A percentile compares a stretch with the other conserved stretches of the same genome.
phyloP scores from a whole-genome alignment of 2,888 invertebrate genomes.

The Nephrotoma guestfalica region DNA sequence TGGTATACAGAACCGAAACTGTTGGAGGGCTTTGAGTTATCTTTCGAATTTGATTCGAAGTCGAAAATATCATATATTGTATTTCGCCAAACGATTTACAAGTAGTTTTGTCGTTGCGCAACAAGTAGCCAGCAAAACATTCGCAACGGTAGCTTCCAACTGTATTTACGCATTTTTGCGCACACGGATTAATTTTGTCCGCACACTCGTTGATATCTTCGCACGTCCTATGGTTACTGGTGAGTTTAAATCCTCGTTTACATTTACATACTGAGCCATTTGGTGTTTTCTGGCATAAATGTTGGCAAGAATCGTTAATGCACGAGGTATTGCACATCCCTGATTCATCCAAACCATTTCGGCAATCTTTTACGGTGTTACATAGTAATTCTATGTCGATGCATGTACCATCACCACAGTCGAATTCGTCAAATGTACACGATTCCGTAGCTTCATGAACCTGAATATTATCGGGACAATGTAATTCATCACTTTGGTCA shows the following conservation, averaged over 20 bases:
- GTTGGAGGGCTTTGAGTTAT: slow-evolving; percentile 28
- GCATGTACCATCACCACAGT: slow-evolving; percentile 48
- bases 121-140: slow-evolving; percentile 27
- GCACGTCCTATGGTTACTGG: slow-evolving; percentile 40
- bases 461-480: slow-evolving; percentile 24
- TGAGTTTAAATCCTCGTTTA: slow-evolving; percentile 39
- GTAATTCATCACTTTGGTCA: slow-evolving; percentile 60
- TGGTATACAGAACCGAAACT: slow-evolving; percentile 28
- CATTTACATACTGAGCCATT: slow-evolving; percentile 52
- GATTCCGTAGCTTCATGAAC: slow-evolving; percentile 10
- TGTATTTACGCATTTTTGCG: slow-evolving; percentile 39
- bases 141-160: slow-evolving; percentile 26
- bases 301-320: slow-evolving; percentile 32
- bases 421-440: slow-evolving; percentile 32
- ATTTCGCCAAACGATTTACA: slow-evolving; percentile 49
- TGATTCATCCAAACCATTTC: slow-evolving; percentile 54
- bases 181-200: slow-evolving; percentile 37
- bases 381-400: slow-evolving; percentile 48
- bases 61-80: slow-evolving; percentile 39
- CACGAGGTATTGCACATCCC: slow-evolving; percentile 41
- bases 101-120: slow-evolving; percentile 42
- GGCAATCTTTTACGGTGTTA: slow-evolving; percentile 46
- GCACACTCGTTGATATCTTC: slow-evolving; percentile 59
- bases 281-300: slow-evolving; percentile 48
- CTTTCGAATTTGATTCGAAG: slow-evolving; percentile 40